Evolutionary conservation across 2,888 invertebrate species (phyloP), one percentile per base, ranked within the genome.

Genomic region (Drosophila incognita): DNA sequence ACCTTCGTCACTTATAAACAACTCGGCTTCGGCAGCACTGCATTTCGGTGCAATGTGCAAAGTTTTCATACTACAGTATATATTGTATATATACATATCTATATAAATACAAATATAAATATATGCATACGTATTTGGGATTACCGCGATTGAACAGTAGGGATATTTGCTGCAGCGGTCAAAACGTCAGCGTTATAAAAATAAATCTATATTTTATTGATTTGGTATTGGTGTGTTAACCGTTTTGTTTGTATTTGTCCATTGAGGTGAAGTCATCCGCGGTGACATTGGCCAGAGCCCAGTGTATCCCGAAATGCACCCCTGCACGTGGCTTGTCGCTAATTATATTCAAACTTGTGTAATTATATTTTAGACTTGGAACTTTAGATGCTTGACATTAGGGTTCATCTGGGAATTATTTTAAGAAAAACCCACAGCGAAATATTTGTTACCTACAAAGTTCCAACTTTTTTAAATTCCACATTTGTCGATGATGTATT

Each of bases 201-300:
- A 52, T 27, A 38, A 38, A 56, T 42, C 35, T 59, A 54, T 4
- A 60, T 54, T 21, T 69, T 69, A 71, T 69, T 75, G 56, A 80
- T 58, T 72, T 80, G 53, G 2, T 61, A 67, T 56, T 70, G 57
- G 15, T 53, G 29, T 64, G 81, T 52, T 77, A 81, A 72, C 46
- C 61, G 42, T 31, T 38, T 69, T 79, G 63, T 82, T 72, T 82
- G 63, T 33, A 21, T 48, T 68, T 64, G 18, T 51, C 49, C 66
- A 56, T 80, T 71, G 76, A 64, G 60, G 29, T 21, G 35, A 11
- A 57, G 51, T 63, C 36, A 56, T 59, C 35, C 35, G 49, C 46
- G 46, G 27, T 29, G 61, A 35, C 76, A 46, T 11, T 18, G 29
- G 40, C 24, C 21, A 46, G 21, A 4, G 46, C 27, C 21, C 15